A percentile compares a stretch with the other conserved stretches of the same genome.
These are phyloP conservation scores for Microtus pennsylvanicus DNA, from an alignment of 2,113 vertebrate genomes.

Conservation along the genomic window DNA sequence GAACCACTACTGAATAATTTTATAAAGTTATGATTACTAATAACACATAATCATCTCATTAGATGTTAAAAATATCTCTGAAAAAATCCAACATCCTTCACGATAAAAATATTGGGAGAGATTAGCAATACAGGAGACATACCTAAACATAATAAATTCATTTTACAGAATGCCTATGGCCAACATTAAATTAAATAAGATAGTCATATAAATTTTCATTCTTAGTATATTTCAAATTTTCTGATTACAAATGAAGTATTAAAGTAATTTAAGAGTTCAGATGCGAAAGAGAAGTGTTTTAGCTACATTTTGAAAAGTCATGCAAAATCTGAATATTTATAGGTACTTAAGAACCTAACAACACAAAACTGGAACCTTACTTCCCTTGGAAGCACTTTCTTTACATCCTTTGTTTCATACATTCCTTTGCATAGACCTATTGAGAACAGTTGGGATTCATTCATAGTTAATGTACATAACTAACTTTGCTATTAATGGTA, in stretches of 20 bases:
- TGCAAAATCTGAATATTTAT: slow-evolving; percentile 50
- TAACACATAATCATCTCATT: background rate
- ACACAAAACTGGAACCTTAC: slow-evolving; percentile 3
- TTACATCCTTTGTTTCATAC: slow-evolving; percentile 64
- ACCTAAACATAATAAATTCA: background rate
- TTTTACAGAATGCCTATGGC: background rate
- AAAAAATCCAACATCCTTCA: background rate
- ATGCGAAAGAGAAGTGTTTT: background rate
- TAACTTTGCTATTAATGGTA: slow-evolving; percentile 76
- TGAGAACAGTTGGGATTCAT: slow-evolving; percentile 73
- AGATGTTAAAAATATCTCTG: background rate
- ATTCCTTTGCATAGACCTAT: slow-evolving; percentile 68
- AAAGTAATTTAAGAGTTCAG: slow-evolving; percentile 46
- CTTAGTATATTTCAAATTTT: slow-evolving; percentile 40
- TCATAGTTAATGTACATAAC: slow-evolving; percentile 72
- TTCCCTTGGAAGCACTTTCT: slow-evolving; percentile 47
- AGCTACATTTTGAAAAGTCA: background rate
- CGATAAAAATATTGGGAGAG: background rate
- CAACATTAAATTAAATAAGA: background rate
- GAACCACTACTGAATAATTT: slow-evolving; percentile 70
- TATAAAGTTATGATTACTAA: slow-evolving; percentile 69
- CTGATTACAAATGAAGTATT: slow-evolving; percentile 37
- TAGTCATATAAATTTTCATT: background rate
- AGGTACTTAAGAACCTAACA: slow-evolving; percentile 39
- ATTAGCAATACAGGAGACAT: background rate